Percentiles rank a stretch among this genome's conserved stretches.
These are phyloP conservation scores for Drosophila nr. perissopoda DNA, from an alignment of 2,888 invertebrate genomes.

Conservation along the genomic window DNA sequence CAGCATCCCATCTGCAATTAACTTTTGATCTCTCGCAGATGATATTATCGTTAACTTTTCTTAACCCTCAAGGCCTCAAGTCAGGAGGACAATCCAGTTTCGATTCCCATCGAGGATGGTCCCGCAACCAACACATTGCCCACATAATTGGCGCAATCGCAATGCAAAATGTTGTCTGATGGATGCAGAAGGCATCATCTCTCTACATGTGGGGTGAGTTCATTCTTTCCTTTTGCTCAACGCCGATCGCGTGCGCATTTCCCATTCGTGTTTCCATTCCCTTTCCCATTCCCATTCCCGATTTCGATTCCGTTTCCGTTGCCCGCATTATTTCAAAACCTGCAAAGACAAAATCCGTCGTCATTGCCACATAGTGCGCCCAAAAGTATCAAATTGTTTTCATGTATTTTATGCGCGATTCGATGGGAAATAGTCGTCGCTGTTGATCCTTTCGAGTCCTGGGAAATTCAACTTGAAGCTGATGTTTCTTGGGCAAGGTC, in stretches of 20 bases:
- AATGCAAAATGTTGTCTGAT: slow-evolving; percentile 74
- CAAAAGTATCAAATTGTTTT: slow-evolving; percentile 81
- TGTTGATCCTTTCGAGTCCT: slow-evolving; percentile 52
- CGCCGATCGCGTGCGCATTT: slow-evolving; percentile 74
- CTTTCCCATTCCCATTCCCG: not conserved
- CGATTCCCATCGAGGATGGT: slow-evolving; percentile 28
- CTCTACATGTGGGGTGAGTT: slow-evolving; percentile 61
- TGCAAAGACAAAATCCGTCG: slow-evolving; percentile 60
- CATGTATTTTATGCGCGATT: slow-evolving; percentile 47
- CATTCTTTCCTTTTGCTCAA: slow-evolving; percentile 38
- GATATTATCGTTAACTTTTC: slow-evolving; percentile 58
- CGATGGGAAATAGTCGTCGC: slow-evolving; percentile 64
- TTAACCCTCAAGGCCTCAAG: slow-evolving; percentile 33
- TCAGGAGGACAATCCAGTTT: slow-evolving; percentile 41
- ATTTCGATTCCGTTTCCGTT: slow-evolving; percentile 55
- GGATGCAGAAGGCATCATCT: slow-evolving; percentile 62
- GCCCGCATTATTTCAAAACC: slow-evolving; percentile 75
- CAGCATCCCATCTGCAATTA: slow-evolving; percentile 39
- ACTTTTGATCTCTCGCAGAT: slow-evolving; percentile 65
- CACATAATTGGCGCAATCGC: slow-evolving; percentile 70
- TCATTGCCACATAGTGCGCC: slow-evolving; percentile 62
- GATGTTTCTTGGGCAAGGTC: slow-evolving; percentile 25
- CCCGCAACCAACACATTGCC: slow-evolving; percentile 53
- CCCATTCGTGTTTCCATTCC: slow-evolving; percentile 32
- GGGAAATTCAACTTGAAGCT: slow-evolving; percentile 51